phyloP scores from a whole-genome alignment of 1,140 invertebrate genomes.

The Caenorhabditis inopinata region DNA sequence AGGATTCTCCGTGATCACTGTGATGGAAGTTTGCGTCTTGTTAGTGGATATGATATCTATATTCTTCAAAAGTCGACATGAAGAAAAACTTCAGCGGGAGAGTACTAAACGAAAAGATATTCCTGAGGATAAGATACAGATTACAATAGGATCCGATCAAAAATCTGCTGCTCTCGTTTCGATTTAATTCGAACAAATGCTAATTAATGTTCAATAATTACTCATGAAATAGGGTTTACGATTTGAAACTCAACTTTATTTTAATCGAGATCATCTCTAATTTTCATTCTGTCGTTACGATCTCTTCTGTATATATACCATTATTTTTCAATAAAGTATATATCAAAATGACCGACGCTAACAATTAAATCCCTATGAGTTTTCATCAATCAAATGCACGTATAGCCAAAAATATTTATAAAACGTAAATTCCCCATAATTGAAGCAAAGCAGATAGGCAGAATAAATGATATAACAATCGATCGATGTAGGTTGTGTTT shows the following conservation, averaged over 20 bases:
- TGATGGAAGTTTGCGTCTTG: constrained; percentile 39
- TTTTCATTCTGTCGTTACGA: neutral
- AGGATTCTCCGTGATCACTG: constrained; percentile 46
- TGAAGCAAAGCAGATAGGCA: neutral
- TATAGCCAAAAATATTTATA: constrained; percentile 1
- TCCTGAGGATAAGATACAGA: neutral
- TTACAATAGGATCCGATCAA: neutral
- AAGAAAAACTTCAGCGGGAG: neutral
- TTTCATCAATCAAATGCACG: too few relatives aligned
- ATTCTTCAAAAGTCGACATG: neutral
- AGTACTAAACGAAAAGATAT: neutral
- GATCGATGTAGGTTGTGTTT: neutral
- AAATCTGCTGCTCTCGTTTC: neutral
- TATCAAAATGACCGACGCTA: too few relatives aligned
- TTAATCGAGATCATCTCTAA: neutral
- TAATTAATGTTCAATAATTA: too few relatives aligned
- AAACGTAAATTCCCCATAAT: neutral
- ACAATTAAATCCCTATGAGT: too few relatives aligned
- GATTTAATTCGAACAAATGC: neutral
- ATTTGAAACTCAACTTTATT: too few relatives aligned
- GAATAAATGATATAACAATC: constrained; percentile 18
- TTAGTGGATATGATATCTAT: constrained; percentile 23
- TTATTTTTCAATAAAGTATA: too few relatives aligned
- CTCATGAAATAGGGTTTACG: too few relatives aligned
- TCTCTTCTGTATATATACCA: neutral